These are phyloP conservation scores for Leuciscus idus DNA, from an alignment of 2,113 vertebrate species.

Conservation along the genomic window DNA sequence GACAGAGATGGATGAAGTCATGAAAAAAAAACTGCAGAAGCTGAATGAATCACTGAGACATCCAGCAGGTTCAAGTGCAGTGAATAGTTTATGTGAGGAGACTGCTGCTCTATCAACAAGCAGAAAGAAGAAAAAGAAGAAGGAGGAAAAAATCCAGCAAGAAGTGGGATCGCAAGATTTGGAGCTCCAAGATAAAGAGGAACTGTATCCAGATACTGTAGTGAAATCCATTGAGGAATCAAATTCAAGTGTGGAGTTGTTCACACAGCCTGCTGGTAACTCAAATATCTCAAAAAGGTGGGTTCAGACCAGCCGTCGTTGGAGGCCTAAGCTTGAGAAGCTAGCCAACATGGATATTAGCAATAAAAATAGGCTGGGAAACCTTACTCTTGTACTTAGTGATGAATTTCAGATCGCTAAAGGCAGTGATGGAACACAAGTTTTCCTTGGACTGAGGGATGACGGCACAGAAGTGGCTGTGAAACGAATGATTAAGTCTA, in stretches of 20 bases:
- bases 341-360: constrained; percentile 23
- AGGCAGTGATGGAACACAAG: constrained; percentile 49
- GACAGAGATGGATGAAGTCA: constrained; percentile 44
- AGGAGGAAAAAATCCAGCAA: constrained; percentile 36
- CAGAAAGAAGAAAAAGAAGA: constrained; percentile 51
- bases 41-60: constrained; percentile 40
- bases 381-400: not conserved
- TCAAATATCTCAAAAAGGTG: not conserved
- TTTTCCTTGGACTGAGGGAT: not conserved
- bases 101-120: not conserved
- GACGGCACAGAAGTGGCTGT: too few relatives aligned
- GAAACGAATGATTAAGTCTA: constrained; percentile 26
- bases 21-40: constrained; percentile 59
- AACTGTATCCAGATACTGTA: not conserved
- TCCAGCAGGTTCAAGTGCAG: not conserved
- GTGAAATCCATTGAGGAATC: constrained; percentile 18
- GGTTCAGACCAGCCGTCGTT: constrained; percentile 38
- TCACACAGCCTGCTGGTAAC: not conserved
- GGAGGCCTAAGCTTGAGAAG: constrained; percentile 34
- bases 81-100: constrained; percentile 16
- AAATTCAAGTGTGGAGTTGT: constrained; percentile 19
- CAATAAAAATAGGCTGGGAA: not conserved
- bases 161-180: not conserved
- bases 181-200: not conserved
- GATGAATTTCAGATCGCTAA: constrained; percentile 49